phyloP scores from a whole-genome alignment of 2,113 vertebrate genomes.

The Elanoides forficatus region DNA sequence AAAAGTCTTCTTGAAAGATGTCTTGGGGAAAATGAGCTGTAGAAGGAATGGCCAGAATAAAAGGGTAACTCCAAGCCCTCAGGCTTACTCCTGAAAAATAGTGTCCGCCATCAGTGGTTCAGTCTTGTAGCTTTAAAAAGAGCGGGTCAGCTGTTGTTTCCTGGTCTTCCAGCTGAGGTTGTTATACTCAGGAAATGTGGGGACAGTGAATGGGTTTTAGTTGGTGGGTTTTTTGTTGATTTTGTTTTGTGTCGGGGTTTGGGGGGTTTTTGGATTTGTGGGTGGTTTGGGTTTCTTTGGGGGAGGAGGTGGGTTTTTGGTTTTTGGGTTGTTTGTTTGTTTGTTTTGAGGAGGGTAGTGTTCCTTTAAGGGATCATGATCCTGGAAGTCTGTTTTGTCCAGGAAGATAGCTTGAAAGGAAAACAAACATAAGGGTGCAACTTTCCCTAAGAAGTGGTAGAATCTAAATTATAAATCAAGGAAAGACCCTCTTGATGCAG shows the following conservation, averaged over 20 bases:
- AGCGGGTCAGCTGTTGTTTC: neutral
- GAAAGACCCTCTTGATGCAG: neutral
- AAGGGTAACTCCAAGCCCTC: neutral
- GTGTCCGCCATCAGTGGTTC: neutral
- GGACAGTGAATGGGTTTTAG: neutral
- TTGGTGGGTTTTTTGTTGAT: neutral
- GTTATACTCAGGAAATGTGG: neutral
- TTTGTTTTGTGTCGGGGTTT: neutral
- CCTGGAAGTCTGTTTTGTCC: neutral
- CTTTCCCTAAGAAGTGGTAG: neutral
- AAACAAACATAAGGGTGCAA: neutral
- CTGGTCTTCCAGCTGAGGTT: neutral
- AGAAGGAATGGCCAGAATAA: neutral
- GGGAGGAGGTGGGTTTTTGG: neutral
- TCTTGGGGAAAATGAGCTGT: neutral
- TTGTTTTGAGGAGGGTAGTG: neutral
- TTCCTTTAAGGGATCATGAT: neutral
- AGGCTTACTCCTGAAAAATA: neutral
- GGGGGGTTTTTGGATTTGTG: neutral
- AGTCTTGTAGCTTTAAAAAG: neutral
- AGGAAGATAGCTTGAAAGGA: no score
- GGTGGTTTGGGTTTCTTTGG: no score
- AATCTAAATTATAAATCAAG: neutral
- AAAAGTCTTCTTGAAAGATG: neutral
- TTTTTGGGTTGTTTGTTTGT: no score